These are phyloP conservation scores for Galago senegalensis DNA, from an alignment of 2,797 vertebrate genomes.

Conservation along the genomic window DNA sequence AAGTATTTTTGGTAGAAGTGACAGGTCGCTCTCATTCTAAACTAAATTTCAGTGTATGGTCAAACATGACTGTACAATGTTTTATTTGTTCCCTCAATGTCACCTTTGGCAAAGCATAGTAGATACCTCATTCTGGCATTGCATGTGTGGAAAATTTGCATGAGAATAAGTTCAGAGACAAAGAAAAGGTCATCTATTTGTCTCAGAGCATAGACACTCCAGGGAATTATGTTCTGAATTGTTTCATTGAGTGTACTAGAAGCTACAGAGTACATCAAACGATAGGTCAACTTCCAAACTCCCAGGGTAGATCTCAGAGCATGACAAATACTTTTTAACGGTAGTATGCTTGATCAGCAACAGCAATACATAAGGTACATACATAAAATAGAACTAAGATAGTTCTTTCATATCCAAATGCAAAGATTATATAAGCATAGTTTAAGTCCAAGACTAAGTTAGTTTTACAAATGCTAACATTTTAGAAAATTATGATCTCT, in stretches of 20 bases:
- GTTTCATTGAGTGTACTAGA: neutral
- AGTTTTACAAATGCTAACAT: neutral
- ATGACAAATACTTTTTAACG: neutral
- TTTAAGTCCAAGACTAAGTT: neutral
- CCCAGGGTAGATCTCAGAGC: neutral
- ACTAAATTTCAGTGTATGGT: conserved; percentile 66
- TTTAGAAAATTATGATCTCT: neutral
- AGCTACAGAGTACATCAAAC: neutral
- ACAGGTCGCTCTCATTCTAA: conserved; percentile 61
- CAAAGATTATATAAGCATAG: neutral
- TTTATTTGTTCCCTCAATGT: neutral
- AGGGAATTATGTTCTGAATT: conserved; percentile 33
- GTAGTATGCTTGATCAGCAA: neutral
- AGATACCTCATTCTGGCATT: neutral
- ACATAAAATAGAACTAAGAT: neutral
- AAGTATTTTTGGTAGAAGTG: conserved; percentile 63
- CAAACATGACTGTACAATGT: neutral
- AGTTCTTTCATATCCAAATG: neutral
- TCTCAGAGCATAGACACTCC: neutral
- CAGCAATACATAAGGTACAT: neutral
- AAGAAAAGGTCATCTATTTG: neutral
- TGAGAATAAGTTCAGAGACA: neutral
- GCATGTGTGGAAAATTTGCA: neutral
- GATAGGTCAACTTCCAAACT: neutral
- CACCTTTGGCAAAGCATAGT: conserved; percentile 30